Conservation (phyloP, 2,113 vertebrate genomes). For the Thermophis baileyi region DNA sequence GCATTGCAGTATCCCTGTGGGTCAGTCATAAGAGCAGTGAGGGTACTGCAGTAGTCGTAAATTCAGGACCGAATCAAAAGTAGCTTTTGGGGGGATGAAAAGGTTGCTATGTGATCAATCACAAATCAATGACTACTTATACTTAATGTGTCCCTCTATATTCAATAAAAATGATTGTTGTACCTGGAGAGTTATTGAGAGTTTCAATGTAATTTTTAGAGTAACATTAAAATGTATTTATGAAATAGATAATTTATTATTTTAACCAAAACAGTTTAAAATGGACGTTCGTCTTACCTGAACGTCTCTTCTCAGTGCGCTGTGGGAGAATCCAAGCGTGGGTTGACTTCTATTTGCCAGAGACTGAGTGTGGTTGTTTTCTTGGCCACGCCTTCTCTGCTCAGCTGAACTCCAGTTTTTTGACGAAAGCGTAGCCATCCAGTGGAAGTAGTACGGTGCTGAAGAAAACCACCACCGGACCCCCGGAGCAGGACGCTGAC, state of each 20-base stretch:
- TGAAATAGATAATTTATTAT: not conserved
- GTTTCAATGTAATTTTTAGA: not conserved
- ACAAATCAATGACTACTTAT: not conserved
- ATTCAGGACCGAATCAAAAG: not conserved
- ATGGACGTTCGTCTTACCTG: too few species aligned
- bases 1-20: not conserved
- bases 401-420: too few species aligned
- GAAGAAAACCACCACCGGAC: too few species aligned
- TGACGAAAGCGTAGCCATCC: too few species aligned
- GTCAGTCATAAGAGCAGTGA: not conserved
- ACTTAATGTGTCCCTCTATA: not conserved
- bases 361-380: too few species aligned
- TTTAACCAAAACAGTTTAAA: constrained; percentile 24
- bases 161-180: not conserved
- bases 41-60: not conserved
- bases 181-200: not conserved
- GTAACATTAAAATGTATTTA: not conserved
- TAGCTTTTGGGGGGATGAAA: not conserved
- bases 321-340: too few species aligned
- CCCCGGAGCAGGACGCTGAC: too few species aligned
- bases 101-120: not conserved
- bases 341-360: too few species aligned
- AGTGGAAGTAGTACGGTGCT: too few species aligned
- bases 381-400: too few species aligned
- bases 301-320: too few species aligned